These are phyloP conservation scores for Phoebastria nigripes DNA, from an alignment of 2,797 vertebrate genomes.

Conservation along the genomic window DNA sequence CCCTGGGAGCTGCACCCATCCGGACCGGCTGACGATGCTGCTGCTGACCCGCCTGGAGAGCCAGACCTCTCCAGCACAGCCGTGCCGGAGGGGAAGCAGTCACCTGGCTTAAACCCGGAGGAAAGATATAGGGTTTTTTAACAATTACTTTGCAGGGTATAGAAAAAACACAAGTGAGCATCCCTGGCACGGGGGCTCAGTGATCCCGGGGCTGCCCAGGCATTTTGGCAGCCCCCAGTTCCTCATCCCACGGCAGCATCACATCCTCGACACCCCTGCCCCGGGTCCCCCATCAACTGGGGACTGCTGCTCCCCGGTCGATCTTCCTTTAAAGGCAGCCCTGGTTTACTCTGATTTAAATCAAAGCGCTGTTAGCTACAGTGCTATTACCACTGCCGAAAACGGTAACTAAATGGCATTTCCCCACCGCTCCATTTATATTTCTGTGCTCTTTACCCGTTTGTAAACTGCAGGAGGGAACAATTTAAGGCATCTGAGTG, in stretches of 20 bases:
- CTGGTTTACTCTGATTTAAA: neutral
- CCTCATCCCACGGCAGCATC: rapidly evolving
- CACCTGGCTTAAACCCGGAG: neutral
- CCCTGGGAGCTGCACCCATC: neutral
- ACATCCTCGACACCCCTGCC: rapidly evolving
- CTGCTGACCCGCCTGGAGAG: neutral
- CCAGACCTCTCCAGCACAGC: neutral
- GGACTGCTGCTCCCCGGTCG: neutral
- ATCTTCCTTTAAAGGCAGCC: neutral
- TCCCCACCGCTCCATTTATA: neutral
- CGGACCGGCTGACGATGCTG: rapidly evolving
- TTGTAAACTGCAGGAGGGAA: slow-evolving; percentile 41
- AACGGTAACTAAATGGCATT: neutral
- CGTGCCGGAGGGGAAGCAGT: rapidly evolving
- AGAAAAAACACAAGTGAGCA: neutral
- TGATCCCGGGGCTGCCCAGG: rapidly evolving
- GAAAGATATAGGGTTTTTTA: rapidly evolving
- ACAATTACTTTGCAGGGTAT: neutral
- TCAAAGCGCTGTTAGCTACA: neutral
- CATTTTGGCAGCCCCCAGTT: rapidly evolving
- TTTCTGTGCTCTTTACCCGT: slow-evolving; percentile 33
- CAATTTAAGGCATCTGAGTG: slow-evolving; percentile 43
- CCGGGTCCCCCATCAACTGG: neutral
- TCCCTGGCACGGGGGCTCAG: neutral
- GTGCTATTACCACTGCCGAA: neutral